Percentiles rank a stretch among this genome's conserved stretches.
These are phyloP conservation scores for Amia ocellicauda DNA, from an alignment of 2,113 vertebrate species.

Conservation along the genomic window DNA sequence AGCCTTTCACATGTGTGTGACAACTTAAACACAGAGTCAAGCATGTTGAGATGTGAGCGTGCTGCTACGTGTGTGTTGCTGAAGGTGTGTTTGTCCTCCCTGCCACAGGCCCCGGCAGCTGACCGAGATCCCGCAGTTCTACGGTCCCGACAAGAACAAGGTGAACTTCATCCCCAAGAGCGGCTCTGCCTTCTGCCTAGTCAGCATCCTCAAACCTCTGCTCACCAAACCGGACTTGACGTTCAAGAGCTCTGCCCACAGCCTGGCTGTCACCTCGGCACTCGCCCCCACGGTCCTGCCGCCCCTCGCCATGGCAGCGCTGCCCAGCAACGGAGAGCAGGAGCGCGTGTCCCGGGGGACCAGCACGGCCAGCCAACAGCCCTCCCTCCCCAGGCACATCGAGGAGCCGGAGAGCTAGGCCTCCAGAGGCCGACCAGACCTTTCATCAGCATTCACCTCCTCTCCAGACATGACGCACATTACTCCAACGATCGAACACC, in stretches of 20 bases:
- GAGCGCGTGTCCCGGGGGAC: constrained; percentile 76
- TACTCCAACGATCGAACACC: neutral
- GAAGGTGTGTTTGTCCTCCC: constrained; percentile 20
- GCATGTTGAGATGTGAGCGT: too few relatives aligned
- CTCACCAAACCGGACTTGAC: constrained; percentile 87
- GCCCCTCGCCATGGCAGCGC: constrained; percentile 67
- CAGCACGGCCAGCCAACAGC: constrained; percentile 76
- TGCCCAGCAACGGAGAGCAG: constrained; percentile 73
- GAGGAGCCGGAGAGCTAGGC: constrained; percentile 89
- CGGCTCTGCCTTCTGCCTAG: constrained; percentile 98
- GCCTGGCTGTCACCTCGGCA: constrained; percentile 81
- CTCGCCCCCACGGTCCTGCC: constrained; percentile 73
- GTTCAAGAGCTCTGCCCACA: constrained; percentile 78
- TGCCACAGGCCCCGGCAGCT: constrained; percentile 82
- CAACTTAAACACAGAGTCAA: too few relatives aligned
- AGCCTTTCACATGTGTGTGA: too few relatives aligned
- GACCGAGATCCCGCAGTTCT: constrained; percentile 90
- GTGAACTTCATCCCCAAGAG: constrained; percentile 99
- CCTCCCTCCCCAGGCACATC: constrained; percentile 74
- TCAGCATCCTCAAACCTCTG: constrained; percentile 97
- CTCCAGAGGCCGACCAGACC: neutral
- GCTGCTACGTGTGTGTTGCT: too few relatives aligned
- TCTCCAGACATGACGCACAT: neutral
- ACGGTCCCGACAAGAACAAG: constrained; percentile 99
- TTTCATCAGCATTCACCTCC: constrained; percentile 1